Conservation (phyloP, 30 jellyfish, hydroid and myxozoan species). For the Hydractinia echinata region DNA sequence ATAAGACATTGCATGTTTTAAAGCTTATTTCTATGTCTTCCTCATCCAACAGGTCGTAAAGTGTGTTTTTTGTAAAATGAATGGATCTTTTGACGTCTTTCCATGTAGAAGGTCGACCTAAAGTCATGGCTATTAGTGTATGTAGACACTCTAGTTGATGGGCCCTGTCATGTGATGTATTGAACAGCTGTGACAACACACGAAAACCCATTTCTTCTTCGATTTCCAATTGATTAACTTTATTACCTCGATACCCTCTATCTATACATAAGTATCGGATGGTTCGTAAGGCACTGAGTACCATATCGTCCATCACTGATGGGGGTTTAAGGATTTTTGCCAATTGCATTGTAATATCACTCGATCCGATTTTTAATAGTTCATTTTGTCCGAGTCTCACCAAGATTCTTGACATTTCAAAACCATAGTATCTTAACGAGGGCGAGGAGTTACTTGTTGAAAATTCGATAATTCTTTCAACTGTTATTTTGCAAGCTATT, state of each 20-base stretch:
- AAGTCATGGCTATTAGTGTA: not conserved
- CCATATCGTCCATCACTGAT: not conserved
- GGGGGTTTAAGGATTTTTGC: not conserved
- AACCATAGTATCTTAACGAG: not conserved
- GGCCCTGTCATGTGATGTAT: not conserved
- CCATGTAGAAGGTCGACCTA: not conserved
- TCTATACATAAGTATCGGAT: not conserved
- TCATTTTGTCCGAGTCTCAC: not conserved
- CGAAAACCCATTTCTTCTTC: not conserved
- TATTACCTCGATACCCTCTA: not conserved
- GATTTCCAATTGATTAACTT: not conserved
- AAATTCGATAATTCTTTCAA: not conserved
- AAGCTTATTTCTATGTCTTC: not conserved
- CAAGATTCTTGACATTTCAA: not conserved
- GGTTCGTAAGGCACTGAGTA: constrained; percentile 17
- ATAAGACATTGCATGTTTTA: not conserved
- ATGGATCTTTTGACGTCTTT: not conserved
- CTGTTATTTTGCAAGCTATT: not conserved
- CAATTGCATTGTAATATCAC: not conserved
- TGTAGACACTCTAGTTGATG: not conserved
- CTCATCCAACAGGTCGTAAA: not conserved
- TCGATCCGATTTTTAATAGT: not conserved
- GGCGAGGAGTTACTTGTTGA: constrained; percentile 16
- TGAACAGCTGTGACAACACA: not conserved
- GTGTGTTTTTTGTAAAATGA: not conserved